Evolutionary conservation across 2,888 invertebrate species (phyloP).

Genomic region (Pachycephus smyrnensis): DNA sequence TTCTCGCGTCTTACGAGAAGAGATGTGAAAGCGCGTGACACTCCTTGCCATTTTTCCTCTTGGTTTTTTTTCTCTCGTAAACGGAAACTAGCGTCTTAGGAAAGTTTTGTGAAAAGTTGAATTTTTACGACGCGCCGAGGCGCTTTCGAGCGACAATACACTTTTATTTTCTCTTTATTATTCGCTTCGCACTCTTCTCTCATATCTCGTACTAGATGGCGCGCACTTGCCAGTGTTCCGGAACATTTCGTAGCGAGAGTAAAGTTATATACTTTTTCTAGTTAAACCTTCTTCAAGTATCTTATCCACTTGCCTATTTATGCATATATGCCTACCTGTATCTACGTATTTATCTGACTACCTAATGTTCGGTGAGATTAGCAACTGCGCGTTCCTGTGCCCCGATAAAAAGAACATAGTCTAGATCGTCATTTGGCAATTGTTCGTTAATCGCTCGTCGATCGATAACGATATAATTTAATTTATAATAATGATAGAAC

Average conservation of each 20-base stretch:
- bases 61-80: too few species aligned
- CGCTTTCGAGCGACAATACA: too few species aligned
- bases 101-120: too few species aligned
- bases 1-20: too few species aligned
- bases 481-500: slow-evolving; percentile 16
- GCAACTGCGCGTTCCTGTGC: slow-evolving; percentile 22
- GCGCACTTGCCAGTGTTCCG: slow-evolving; percentile 39
- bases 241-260: background rate
- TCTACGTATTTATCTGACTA: background rate
- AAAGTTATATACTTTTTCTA: too few species aligned
- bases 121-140: too few species aligned
- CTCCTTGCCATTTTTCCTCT: too few species aligned
- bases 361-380: slow-evolving; percentile 24
- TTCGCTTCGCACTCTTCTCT: slow-evolving; percentile 50
- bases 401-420: slow-evolving; percentile 15
- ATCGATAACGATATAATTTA: background rate
- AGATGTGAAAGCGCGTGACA: too few species aligned
- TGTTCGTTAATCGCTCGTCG: slow-evolving; percentile 16
- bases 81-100: too few species aligned
- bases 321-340: slow-evolving; percentile 3
- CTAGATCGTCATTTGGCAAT: slow-evolving; percentile 39
- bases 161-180: too few species aligned
- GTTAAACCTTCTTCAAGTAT: slow-evolving; percentile 15
- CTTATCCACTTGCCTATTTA: slow-evolving; percentile 10
- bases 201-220: slow-evolving; percentile 28